These are phyloP conservation scores for Zaprionus nigranus DNA, from an alignment of 1,140 invertebrate species.

Conservation along the genomic window DNA sequence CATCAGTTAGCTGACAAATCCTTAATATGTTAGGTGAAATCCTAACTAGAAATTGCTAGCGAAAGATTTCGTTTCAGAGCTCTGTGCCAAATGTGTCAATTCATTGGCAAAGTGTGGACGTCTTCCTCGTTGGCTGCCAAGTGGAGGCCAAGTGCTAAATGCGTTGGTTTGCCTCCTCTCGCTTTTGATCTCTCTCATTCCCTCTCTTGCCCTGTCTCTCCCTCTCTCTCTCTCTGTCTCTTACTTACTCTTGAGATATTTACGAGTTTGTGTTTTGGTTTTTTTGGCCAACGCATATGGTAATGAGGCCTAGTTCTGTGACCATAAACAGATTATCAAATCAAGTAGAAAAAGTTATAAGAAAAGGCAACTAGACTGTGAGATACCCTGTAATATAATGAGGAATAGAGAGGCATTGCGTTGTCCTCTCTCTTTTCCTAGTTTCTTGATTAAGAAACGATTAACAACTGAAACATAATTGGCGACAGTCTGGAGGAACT, in stretches of 20 bases:
- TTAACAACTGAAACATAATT: no score
- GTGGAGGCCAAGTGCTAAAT: constrained; percentile 52
- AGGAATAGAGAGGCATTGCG: neutral
- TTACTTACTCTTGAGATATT: constrained; percentile 13
- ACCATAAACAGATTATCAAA: constrained; percentile 71
- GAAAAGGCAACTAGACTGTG: neutral
- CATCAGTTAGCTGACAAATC: constrained; percentile 20
- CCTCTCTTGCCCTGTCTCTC: neutral
- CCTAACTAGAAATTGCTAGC: constrained; percentile 25
- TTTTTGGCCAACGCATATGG: constrained; percentile 53
- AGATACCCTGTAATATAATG: neutral
- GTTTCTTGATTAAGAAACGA: no score
- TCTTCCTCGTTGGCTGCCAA: constrained; percentile 19
- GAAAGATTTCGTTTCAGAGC: constrained; percentile 17
- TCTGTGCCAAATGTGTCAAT: constrained; percentile 72
- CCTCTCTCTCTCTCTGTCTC: constrained; percentile 18
- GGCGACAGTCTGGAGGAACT: no score
- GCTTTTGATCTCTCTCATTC: constrained; percentile 3
- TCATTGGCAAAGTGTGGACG: constrained; percentile 27
- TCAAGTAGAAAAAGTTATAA: neutral
- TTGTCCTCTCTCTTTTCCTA: no score
- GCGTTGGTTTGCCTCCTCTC: constrained; percentile 50
- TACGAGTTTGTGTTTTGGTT: constrained; percentile 21
- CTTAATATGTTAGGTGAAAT: constrained; percentile 8
- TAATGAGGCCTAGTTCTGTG: constrained; percentile 76